phyloP scores from a whole-genome alignment of 2,113 vertebrate species.

The Capreolus pygargus region DNA sequence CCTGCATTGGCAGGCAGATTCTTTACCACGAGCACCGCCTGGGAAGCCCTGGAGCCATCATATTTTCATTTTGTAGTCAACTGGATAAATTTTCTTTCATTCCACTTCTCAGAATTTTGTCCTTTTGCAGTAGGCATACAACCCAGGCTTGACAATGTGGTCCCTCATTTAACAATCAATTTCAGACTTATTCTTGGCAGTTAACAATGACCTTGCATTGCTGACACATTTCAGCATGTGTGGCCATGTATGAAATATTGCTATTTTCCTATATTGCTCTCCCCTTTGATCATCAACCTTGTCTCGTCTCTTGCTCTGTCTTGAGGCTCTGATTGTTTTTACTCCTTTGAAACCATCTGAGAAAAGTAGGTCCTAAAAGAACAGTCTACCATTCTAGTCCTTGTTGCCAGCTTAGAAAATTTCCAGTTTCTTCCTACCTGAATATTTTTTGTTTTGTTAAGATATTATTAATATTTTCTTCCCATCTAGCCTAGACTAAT shows the following conservation, averaged over 20 bases:
- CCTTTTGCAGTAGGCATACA: background rate
- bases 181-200: background rate
- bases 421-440: background rate
- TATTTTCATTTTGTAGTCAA: slow-evolving; percentile 20
- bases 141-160: background rate
- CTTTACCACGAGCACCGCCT: background rate
- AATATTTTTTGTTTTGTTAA: background rate
- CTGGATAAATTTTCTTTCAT: slow-evolving; percentile 12
- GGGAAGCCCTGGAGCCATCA: background rate
- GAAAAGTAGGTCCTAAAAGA: background rate
- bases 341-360: slow-evolving; percentile 9
- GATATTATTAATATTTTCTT: background rate
- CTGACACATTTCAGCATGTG: background rate
- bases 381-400: background rate
- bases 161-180: slow-evolving; percentile 38
- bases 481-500: background rate
- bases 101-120: background rate
- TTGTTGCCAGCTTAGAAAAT: background rate
- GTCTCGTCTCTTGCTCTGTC: background rate
- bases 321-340: slow-evolving; percentile 6
- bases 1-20: background rate
- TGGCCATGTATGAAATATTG: background rate
- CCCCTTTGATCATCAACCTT: slow-evolving; percentile 17
- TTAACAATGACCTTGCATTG: background rate
- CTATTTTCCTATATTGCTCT: background rate